phyloP scores from a whole-genome alignment of 2,888 invertebrate genomes.

The Acleris laterana region DNA sequence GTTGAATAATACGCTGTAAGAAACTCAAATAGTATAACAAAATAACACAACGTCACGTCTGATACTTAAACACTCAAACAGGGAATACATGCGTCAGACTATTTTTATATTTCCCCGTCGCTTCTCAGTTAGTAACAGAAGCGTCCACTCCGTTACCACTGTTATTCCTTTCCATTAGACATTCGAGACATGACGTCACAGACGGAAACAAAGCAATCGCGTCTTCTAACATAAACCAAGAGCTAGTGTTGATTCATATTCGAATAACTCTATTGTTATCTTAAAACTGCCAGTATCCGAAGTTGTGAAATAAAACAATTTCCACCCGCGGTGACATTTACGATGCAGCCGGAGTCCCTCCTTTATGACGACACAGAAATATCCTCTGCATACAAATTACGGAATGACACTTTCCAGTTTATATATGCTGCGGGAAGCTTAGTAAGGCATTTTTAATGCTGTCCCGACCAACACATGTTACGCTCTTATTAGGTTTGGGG shows the following conservation, averaged over 20 bases:
- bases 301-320: conserved; percentile 61
- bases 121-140: background rate
- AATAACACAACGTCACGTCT: too few relatives aligned
- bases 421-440: conserved; percentile 53
- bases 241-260: background rate
- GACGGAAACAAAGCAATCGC: background rate
- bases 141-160: background rate
- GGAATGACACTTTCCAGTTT: conserved; percentile 66
- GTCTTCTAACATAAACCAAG: background rate
- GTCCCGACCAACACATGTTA: too few relatives aligned
- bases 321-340: conserved; percentile 55
- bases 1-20: too few relatives aligned
- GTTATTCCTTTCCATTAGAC: background rate
- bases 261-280: conserved; percentile 29
- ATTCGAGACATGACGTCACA: background rate
- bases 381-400: conserved; percentile 72
- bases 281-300: conserved; percentile 40
- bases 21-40: too few relatives aligned
- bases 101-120: background rate
- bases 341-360: conserved; percentile 66
- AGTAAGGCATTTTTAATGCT: conserved; percentile 14
- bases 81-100: too few relatives aligned
- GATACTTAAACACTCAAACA: too few relatives aligned
- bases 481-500: too few relatives aligned
- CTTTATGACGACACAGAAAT: conserved; percentile 64